Evolutionary conservation across 2,113 vertebrate species (phyloP).

Genomic region (Hippolais icterina): DNA sequence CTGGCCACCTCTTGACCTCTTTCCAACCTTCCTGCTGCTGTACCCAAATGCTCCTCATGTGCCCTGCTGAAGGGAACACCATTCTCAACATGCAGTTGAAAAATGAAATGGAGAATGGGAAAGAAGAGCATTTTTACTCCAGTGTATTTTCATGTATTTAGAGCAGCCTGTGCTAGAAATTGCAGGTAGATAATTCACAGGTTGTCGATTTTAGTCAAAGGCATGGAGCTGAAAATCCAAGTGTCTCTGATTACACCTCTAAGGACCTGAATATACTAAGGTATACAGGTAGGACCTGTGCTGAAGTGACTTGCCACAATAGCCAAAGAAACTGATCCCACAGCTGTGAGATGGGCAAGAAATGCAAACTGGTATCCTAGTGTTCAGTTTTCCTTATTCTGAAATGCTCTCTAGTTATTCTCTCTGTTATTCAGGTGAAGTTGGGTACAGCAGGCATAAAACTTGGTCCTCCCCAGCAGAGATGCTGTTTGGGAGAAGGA

Average conservation of each 20-base stretch:
- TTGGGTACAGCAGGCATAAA: not conserved
- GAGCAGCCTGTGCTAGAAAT: not conserved
- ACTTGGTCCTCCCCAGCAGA: not conserved
- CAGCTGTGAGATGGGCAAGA: not conserved
- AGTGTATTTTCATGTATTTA: not conserved
- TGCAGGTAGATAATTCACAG: not conserved
- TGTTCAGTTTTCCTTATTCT: not conserved
- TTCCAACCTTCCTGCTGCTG: not conserved
- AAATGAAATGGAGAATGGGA: not conserved
- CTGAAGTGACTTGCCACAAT: not conserved
- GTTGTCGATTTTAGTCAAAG: not conserved
- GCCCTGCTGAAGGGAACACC: not conserved
- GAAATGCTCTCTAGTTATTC: not conserved
- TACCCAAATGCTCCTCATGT: not conserved
- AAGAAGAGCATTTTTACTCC: not conserved
- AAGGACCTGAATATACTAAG: not conserved
- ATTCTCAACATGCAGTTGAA: not conserved
- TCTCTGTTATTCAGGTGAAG: not conserved
- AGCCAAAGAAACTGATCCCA: not conserved
- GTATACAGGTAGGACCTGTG: not conserved
- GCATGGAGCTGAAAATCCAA: not conserved
- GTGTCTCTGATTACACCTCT: not conserved
- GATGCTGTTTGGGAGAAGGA: not conserved
- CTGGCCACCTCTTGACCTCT: not conserved
- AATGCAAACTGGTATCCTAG: not conserved